These are phyloP conservation scores for Amitus sp. DNA, from an alignment of 2,888 invertebrate species.

Conservation along the genomic window DNA sequence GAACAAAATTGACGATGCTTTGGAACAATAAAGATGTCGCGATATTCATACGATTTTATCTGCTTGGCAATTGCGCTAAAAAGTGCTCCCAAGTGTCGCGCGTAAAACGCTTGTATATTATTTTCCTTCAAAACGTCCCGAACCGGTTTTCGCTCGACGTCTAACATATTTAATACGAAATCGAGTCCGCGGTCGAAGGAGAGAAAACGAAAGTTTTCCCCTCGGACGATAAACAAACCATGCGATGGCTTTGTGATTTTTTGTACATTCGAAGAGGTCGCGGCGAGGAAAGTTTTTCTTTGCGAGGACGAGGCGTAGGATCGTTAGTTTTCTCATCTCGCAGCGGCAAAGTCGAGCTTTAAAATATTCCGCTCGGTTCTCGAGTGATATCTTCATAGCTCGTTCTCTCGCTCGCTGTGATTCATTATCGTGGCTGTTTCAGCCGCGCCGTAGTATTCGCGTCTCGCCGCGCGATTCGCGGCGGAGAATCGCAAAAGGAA, in stretches of 20 bases:
- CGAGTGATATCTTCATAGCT: constrained; percentile 58
- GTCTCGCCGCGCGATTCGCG: constrained; percentile 24
- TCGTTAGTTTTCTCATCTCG: constrained; percentile 1
- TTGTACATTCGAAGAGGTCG: not conserved
- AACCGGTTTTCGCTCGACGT: constrained; percentile 2
- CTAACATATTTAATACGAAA: not conserved
- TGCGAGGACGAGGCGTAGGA: not conserved
- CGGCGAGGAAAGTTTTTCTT: not conserved
- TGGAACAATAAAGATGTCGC: constrained; percentile 33
- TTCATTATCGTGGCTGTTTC: constrained; percentile 36
- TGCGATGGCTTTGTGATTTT: no score
- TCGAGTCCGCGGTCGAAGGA: not conserved
- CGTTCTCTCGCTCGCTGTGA: constrained; percentile 30
- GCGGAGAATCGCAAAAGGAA: constrained; percentile 26
- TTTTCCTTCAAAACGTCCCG: not conserved
- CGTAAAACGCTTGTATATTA: constrained; percentile 12
- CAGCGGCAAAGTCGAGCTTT: constrained; percentile 6
- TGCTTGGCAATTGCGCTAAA: constrained; percentile 21
- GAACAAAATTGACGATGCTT: constrained; percentile 18
- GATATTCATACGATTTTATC: constrained; percentile 28
- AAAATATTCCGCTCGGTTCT: constrained; percentile 34
- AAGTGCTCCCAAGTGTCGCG: constrained; percentile 18
- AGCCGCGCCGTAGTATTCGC: constrained; percentile 22
- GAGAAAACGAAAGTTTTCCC: not conserved
- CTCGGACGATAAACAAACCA: no score